A percentile compares a stretch with the other conserved stretches of the same genome.
Evolutionary conservation across 2,888 invertebrate species (phyloP).

Genomic region (Liopterus haemorrhoidalis): DNA sequence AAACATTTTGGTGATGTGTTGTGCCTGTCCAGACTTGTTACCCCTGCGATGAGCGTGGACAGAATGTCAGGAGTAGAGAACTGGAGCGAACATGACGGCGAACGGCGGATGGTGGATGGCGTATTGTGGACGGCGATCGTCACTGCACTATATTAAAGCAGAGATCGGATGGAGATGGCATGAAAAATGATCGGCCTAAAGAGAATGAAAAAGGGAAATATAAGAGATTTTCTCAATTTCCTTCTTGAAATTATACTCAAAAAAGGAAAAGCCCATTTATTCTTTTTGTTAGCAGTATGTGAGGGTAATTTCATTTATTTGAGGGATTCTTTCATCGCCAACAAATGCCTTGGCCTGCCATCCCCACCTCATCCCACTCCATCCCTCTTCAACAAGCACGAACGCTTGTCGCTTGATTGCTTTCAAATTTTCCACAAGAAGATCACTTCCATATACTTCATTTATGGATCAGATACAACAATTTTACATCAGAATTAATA

Average conservation of each 20-base stretch:
- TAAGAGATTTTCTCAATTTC: constrained; percentile 49
- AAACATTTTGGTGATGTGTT: background rate
- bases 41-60: constrained; percentile 16
- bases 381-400: no score
- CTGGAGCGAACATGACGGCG: constrained; percentile 45
- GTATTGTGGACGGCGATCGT: constrained; percentile 29
- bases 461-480: no score
- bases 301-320: constrained; percentile 22
- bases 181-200: constrained; percentile 49
- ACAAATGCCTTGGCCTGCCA: constrained; percentile 6
- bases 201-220: constrained; percentile 46
- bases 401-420: no score
- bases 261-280: constrained; percentile 42
- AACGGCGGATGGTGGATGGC: constrained; percentile 31
- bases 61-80: background rate
- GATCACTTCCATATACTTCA: no score
- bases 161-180: constrained; percentile 45
- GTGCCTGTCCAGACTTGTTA: constrained; percentile 21
- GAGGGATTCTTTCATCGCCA: constrained; percentile 16
- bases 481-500: no score
- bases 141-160: constrained; percentile 29
- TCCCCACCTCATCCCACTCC: constrained; percentile 9
- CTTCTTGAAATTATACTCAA: constrained; percentile 46
- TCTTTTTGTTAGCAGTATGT: constrained; percentile 37
- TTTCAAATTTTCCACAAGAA: no score